Evolutionary conservation across 2,888 invertebrate genomes (phyloP).

Genomic region (Lasioglossum oenotherae): DNA sequence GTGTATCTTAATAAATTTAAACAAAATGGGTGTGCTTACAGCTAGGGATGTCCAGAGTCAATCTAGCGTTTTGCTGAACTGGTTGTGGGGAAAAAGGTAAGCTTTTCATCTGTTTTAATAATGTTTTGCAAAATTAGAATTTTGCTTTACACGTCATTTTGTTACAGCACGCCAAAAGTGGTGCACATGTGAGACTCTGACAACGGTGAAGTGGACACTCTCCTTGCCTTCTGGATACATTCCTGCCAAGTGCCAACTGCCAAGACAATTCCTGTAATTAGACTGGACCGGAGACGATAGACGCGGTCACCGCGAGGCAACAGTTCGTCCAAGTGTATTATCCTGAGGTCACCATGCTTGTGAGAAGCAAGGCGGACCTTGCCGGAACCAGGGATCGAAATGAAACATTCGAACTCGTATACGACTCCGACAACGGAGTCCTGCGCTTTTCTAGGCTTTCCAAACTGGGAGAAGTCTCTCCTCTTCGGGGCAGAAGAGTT

Average conservation of each 20-base stretch:
- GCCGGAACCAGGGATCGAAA: conserved; percentile 12
- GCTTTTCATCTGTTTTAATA: background rate
- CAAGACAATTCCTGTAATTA: conserved; percentile 65
- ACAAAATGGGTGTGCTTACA: conserved; percentile 82
- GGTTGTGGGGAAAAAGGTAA: conserved; percentile 91
- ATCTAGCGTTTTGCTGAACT: conserved; percentile 91
- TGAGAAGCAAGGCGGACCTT: conserved; percentile 12
- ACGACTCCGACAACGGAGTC: conserved; percentile 11
- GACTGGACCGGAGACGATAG: conserved; percentile 21
- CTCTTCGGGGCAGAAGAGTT: conserved; percentile 56
- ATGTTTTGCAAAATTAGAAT: background rate
- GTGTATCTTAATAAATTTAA: background rate
- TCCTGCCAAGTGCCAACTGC: conserved; percentile 79
- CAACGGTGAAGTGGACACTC: conserved; percentile 59
- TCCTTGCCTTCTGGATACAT: conserved; percentile 78
- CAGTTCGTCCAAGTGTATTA: conserved; percentile 24
- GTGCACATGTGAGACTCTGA: conserved; percentile 82
- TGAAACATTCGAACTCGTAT: conserved; percentile 22
- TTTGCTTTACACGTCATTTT: conserved; percentile 36
- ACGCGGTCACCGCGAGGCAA: conserved; percentile 4
- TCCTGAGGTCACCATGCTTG: conserved; percentile 8
- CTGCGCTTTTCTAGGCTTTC: conserved; percentile 28
- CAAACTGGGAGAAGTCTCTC: conserved; percentile 46
- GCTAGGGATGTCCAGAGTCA: conserved; percentile 93
- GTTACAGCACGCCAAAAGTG: conserved; percentile 83